Evolutionary conservation across 1,140 invertebrate species (phyloP).

Genomic region (Galleria mellonella): DNA sequence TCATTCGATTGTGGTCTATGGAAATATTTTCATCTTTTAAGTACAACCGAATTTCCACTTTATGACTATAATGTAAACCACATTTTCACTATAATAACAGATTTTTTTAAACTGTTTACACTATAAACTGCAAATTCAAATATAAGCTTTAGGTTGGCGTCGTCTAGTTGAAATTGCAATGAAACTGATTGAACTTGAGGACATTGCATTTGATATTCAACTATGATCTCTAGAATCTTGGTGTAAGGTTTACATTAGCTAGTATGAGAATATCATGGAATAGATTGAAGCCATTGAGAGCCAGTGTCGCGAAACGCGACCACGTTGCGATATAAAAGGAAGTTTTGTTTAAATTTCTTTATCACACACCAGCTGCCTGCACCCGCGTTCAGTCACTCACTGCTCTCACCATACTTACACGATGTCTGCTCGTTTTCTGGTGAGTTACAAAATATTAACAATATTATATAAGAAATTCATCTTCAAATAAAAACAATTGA

Average conservation of each 20-base stretch:
- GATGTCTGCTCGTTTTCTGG: slow-evolving; percentile 57
- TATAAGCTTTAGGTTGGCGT: slow-evolving; percentile 2
- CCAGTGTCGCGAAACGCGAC: slow-evolving; percentile 66
- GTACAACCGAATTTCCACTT: slow-evolving; percentile 21
- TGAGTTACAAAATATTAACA: slow-evolving; percentile 28
- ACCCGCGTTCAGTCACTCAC: slow-evolving; percentile 35
- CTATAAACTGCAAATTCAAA: slow-evolving; percentile 4
- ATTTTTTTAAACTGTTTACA: slow-evolving; percentile 5
- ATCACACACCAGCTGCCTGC: slow-evolving; percentile 54
- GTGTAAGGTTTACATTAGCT: not conserved
- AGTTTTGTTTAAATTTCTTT: slow-evolving; percentile 69
- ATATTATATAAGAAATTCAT: too few species aligned
- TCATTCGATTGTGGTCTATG: not conserved
- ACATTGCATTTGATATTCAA: not conserved
- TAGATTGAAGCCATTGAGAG: slow-evolving; percentile 39
- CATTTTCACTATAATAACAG: slow-evolving; percentile 29
- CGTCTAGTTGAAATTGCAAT: slow-evolving; percentile 5
- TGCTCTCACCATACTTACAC: slow-evolving; percentile 17
- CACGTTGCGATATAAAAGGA: slow-evolving; percentile 72
- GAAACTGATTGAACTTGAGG: not conserved
- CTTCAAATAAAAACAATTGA: too few species aligned
- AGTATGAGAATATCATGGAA: slow-evolving; percentile 6
- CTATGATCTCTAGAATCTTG: not conserved
- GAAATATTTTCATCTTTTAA: not conserved
- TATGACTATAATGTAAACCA: slow-evolving; percentile 16